A percentile compares a stretch with the other conserved stretches of the same genome.
These are phyloP conservation scores for Lutraria lutraria DNA, from an alignment of 2,888 invertebrate genomes.

Conservation along the genomic window DNA sequence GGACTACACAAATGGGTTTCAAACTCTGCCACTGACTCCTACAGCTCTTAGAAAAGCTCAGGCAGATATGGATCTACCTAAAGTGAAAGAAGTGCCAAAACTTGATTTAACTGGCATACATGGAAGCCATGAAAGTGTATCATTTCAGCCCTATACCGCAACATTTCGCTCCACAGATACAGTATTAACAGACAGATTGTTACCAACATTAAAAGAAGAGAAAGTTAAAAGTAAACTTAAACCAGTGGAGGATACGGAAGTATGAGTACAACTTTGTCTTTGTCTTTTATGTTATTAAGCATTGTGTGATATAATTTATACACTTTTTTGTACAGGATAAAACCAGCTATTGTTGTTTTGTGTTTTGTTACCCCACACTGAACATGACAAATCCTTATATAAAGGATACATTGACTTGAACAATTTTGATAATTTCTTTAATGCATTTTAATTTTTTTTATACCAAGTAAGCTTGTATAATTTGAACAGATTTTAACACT, in stretches of 20 bases:
- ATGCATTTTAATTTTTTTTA: no score
- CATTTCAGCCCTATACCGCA: slow-evolving; percentile 78
- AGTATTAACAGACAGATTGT: slow-evolving; percentile 70
- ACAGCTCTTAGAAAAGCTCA: slow-evolving; percentile 66
- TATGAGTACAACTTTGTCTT: slow-evolving; percentile 31
- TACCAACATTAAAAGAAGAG: slow-evolving; percentile 63
- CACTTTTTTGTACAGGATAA: background rate
- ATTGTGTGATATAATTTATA: slow-evolving; percentile 18
- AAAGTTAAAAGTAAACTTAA: slow-evolving; percentile 50
- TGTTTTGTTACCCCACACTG: background rate
- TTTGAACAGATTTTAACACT: background rate
- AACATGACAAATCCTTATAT: background rate
- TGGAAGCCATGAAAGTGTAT: slow-evolving; percentile 78
- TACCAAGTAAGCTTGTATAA: no score
- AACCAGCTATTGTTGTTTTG: slow-evolving; percentile 13
- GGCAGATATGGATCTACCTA: slow-evolving; percentile 31
- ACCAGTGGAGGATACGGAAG: slow-evolving; percentile 65
- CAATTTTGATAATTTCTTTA: no score
- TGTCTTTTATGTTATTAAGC: slow-evolving; percentile 14
- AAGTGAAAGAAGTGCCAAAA: slow-evolving; percentile 77
- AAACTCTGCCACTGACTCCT: slow-evolving; percentile 79
- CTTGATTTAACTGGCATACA: slow-evolving; percentile 79
- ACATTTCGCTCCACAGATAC: slow-evolving; percentile 80
- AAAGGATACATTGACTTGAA: background rate
- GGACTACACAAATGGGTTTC: slow-evolving; percentile 72